Percentiles rank a stretch among this genome's conserved stretches.
Evolutionary conservation across 2,113 vertebrate genomes (phyloP).

Genomic region (Ceuthmochares aereus): DNA sequence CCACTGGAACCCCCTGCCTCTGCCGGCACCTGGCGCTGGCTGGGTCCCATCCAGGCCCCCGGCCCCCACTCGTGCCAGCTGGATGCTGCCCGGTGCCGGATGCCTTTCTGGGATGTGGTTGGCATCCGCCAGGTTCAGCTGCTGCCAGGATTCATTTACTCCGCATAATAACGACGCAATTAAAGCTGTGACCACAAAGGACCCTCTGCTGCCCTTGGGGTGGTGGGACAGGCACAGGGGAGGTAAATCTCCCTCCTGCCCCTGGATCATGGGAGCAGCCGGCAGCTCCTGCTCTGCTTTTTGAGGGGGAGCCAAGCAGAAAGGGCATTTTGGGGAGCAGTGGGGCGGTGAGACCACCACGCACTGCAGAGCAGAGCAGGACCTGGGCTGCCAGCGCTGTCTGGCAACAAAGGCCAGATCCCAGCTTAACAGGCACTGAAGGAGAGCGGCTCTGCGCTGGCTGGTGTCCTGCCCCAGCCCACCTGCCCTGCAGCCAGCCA

Average conservation of each 20-base stretch:
- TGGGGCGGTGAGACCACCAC: rapidly evolving
- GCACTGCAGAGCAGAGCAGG: background rate
- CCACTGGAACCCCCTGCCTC: background rate
- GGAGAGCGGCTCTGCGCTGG: background rate
- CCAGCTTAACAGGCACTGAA: background rate
- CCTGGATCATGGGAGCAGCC: background rate
- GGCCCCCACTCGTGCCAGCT: constrained; percentile 44
- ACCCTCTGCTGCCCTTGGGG: background rate
- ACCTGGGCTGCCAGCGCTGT: rapidly evolving
- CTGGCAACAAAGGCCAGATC: background rate
- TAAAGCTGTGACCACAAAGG: constrained; percentile 57
- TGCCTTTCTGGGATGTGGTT: constrained; percentile 58
- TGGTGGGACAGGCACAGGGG: background rate
- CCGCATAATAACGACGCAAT: constrained; percentile 57
- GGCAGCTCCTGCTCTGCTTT: rapidly evolving
- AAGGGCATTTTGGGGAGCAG: background rate
- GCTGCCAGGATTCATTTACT: constrained; percentile 56
- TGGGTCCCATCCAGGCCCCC: constrained; percentile 25
- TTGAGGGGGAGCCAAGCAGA: rapidly evolving
- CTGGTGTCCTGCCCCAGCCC: background rate
- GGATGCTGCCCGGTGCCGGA: constrained; percentile 31
- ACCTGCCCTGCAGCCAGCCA: too few species aligned
- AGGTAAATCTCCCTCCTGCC: background rate
- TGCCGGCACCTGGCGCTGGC: background rate
- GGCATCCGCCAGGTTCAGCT: constrained; percentile 67